Conservation (phyloP, 2,797 vertebrate genomes). For the Falco novaeseelandiae region DNA sequence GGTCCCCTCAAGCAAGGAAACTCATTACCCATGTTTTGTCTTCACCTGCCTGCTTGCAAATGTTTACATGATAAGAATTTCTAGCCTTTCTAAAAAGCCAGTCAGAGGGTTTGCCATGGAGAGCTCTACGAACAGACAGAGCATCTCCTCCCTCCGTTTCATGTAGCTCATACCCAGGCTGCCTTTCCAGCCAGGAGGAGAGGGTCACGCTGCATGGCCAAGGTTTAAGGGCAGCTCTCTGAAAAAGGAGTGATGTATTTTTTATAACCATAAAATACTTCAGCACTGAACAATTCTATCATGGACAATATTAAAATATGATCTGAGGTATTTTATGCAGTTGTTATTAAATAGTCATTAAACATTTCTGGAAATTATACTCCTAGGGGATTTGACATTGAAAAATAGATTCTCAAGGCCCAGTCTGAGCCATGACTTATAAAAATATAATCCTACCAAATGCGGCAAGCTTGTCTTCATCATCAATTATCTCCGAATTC, state of each 20-base stretch:
- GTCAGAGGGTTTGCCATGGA: not conserved
- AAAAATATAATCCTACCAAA: slow-evolving; percentile 20
- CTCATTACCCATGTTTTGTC: not conserved
- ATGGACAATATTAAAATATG: slow-evolving; percentile 18
- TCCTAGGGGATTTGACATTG: slow-evolving; percentile 11
- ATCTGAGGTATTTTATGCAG: slow-evolving; percentile 35
- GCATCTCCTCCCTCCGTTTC: not conserved
- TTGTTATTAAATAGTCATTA: slow-evolving; percentile 57
- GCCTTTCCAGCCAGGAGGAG: not conserved
- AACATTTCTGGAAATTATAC: slow-evolving; percentile 29
- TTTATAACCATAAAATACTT: not conserved
- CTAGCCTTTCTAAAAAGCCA: not conserved
- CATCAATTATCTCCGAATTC: not conserved
- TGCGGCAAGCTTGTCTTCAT: not conserved
- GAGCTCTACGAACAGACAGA: not conserved
- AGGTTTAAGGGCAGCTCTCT: not conserved
- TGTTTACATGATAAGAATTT: not conserved
- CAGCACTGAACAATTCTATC: not conserved
- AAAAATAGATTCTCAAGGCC: not conserved
- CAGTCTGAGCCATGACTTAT: not conserved
- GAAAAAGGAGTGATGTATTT: not conserved
- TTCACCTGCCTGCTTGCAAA: not conserved
- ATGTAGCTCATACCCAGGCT: fast-evolving
- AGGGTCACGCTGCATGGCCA: not conserved
- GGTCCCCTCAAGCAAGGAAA: not conserved